A percentile compares a stretch with the other conserved stretches of the same genome.
These are phyloP conservation scores for Bradypus variegatus DNA, from an alignment of 2,797 vertebrate species.

Conservation along the genomic window DNA sequence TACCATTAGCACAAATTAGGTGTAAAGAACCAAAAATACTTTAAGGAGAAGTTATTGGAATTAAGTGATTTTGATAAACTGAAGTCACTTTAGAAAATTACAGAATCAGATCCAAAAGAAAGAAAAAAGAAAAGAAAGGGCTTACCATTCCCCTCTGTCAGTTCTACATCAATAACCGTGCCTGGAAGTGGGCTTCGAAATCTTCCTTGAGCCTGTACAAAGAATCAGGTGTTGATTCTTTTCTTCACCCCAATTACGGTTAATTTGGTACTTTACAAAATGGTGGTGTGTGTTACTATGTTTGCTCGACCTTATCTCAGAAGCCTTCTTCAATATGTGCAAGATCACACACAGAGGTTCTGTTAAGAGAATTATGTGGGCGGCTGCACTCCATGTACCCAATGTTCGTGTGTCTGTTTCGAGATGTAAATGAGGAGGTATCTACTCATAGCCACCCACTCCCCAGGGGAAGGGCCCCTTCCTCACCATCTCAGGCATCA, in stretches of 20 bases:
- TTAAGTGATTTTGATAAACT: neutral
- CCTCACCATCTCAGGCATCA: too few species aligned
- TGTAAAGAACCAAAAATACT: neutral
- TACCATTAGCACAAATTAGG: neutral
- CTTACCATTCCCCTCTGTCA: slow-evolving; percentile 28
- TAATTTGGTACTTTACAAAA: slow-evolving; percentile 30
- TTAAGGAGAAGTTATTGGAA: neutral
- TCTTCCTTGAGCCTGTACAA: slow-evolving; percentile 54
- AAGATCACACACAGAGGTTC: neutral
- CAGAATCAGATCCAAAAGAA: neutral
- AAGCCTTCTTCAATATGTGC: neutral
- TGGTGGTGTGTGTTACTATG: neutral
- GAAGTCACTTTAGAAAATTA: neutral
- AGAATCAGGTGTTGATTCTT: slow-evolving; percentile 82
- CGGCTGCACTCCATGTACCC: neutral
- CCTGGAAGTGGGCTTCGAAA: neutral
- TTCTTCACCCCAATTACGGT: slow-evolving; percentile 91
- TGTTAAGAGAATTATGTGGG: neutral
- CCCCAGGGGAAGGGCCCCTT: neutral
- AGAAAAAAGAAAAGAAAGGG: neutral
- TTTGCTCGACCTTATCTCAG: neutral
- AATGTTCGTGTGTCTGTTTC: neutral
- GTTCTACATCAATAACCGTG: neutral
- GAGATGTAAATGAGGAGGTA: neutral
- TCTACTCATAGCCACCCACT: neutral